Evolutionary conservation across 2,113 vertebrate species (phyloP).

Genomic region (Vulpes lagopus): DNA sequence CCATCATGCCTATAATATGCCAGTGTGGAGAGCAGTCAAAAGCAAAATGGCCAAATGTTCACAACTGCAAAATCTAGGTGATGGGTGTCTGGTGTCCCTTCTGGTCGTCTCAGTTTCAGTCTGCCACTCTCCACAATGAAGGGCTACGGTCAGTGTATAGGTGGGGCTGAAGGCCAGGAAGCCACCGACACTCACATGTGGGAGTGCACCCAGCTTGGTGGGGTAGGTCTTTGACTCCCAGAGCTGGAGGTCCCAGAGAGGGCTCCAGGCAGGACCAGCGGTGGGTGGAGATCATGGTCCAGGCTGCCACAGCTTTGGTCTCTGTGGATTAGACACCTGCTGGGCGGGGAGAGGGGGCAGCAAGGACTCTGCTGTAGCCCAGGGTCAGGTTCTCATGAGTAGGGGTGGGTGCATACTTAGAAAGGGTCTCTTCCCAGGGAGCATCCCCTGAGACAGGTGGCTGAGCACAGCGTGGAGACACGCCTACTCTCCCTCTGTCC

Average conservation of each 20-base stretch:
- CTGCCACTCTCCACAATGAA: background rate
- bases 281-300: fast-evolving
- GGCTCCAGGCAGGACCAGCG: background rate
- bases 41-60: background rate
- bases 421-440: background rate
- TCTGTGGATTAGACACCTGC: background rate
- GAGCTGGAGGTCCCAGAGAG: background rate
- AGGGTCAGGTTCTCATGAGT: background rate
- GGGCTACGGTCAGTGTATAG: background rate
- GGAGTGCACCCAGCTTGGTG: fast-evolving
- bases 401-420: background rate
- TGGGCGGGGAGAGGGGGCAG: background rate
- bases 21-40: background rate
- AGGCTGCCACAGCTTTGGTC: too few species aligned
- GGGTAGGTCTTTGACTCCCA: background rate
- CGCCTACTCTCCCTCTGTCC: background rate
- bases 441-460: background rate
- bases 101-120: background rate
- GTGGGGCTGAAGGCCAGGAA: background rate
- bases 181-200: background rate
- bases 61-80: background rate
- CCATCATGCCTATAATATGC: background rate
- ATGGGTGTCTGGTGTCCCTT: background rate
- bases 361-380: background rate
- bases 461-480: background rate